These are phyloP conservation scores for Chymomyza costata DNA, from an alignment of 1,140 invertebrate species.

Conservation along the genomic window DNA sequence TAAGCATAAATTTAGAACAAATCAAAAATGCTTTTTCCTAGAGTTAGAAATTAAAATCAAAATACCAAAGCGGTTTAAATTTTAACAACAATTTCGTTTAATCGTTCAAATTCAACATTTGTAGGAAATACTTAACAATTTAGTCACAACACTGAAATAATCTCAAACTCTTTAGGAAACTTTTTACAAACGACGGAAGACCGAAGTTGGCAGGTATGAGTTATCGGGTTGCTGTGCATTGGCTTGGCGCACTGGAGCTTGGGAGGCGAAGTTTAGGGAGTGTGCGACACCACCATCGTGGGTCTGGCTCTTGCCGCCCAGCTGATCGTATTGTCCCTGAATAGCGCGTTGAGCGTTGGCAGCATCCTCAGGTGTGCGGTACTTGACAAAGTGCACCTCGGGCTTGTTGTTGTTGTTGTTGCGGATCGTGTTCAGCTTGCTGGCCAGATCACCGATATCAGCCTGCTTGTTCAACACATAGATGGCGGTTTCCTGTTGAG, in stretches of 20 bases:
- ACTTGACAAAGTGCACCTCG: constrained; percentile 54
- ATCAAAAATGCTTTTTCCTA: too few relatives aligned
- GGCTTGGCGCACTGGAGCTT: constrained; percentile 36
- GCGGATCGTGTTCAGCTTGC: constrained; percentile 33
- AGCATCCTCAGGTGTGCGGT: constrained; percentile 50
- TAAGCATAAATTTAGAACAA: too few relatives aligned
- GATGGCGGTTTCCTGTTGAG: constrained; percentile 43
- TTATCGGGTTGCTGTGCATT: constrained; percentile 45
- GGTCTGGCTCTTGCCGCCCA: constrained; percentile 39
- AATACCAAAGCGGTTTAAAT: too few relatives aligned
- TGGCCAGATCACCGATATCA: constrained; percentile 37
- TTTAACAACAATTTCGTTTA: constrained; percentile 18
- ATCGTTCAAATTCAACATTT: constrained; percentile 14
- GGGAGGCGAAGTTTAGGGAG: constrained; percentile 55
- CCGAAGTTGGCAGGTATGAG: constrained; percentile 58
- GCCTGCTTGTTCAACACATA: constrained; percentile 48
- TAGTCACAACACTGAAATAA: constrained; percentile 3
- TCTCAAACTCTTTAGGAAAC: background rate
- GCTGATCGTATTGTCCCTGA: constrained; percentile 44
- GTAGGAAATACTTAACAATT: constrained; percentile 27
- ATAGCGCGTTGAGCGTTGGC: constrained; percentile 48
- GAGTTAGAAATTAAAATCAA: too few relatives aligned
- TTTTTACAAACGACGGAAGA: constrained; percentile 59
- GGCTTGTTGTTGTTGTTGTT: constrained; percentile 38
- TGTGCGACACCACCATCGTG: constrained; percentile 48